A percentile compares a stretch with the other conserved stretches of the same genome.
Evolutionary conservation across 2,113 vertebrate species (phyloP).

Genomic region (Deroptyus accipitrinus): DNA sequence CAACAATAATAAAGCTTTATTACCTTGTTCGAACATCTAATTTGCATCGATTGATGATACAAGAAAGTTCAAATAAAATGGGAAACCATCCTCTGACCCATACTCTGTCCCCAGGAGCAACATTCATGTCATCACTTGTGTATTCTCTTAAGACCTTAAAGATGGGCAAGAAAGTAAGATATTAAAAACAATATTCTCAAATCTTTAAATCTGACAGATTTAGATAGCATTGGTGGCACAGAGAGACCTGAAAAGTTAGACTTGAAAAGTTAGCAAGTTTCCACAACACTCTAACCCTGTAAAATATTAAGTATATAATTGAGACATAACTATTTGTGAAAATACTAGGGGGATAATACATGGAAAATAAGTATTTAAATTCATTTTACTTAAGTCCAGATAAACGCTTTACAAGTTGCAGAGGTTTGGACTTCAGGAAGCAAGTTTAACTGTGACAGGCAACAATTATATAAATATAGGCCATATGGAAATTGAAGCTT

Average conservation of each 20-base stretch:
- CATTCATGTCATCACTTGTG: constrained; percentile 98
- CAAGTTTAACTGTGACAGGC: neutral
- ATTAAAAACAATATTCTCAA: neutral
- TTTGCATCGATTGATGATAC: constrained; percentile 97
- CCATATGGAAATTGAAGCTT: neutral
- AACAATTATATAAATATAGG: neutral
- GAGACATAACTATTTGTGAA: neutral
- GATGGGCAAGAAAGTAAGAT: neutral
- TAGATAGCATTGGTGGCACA: neutral
- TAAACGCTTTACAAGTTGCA: neutral
- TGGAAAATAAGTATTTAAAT: neutral
- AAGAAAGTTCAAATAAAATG: constrained; percentile 96
- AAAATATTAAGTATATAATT: neutral
- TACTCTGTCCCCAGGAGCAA: constrained; percentile 92
- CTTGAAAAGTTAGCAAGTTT: neutral
- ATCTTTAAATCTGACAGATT: neutral
- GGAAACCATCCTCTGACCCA: constrained; percentile 99
- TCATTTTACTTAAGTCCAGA: neutral
- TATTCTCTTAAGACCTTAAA: constrained; percentile 92
- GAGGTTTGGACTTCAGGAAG: neutral
- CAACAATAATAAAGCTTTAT: neutral
- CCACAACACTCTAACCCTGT: neutral
- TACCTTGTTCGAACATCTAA: constrained; percentile 95
- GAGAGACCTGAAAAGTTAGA: neutral
- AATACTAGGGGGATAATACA: neutral